phyloP scores from a whole-genome alignment of 2,797 vertebrate genomes.

The Gambusia yucatana region DNA sequence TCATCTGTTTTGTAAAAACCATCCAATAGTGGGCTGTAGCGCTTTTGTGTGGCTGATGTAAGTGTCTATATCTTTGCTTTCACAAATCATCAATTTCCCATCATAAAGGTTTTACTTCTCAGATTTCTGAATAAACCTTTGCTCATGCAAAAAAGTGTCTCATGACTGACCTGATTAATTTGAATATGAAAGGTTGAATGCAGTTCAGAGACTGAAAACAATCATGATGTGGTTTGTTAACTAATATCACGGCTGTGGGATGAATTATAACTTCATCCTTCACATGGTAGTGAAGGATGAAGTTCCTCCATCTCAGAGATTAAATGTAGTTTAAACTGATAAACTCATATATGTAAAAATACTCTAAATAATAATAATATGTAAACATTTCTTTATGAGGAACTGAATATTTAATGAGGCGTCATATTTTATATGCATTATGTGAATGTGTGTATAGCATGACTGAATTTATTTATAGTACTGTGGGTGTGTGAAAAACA shows the following conservation, averaged over 20 bases:
- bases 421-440: not conserved
- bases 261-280: not conserved
- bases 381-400: not conserved
- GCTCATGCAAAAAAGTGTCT: not conserved
- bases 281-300: not conserved
- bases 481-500: conserved; percentile 28
- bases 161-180: not conserved
- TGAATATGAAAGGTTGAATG: not conserved
- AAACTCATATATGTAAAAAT: not conserved
- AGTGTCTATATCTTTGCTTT: not conserved
- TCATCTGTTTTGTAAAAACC: not conserved
- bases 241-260: not conserved
- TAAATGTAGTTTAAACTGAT: not conserved
- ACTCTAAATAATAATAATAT: not conserved
- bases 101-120: not conserved
- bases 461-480: not conserved
- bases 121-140: not conserved
- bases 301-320: not conserved
- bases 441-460: not conserved
- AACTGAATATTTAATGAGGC: not conserved
- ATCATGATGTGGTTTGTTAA: not conserved
- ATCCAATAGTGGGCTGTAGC: not conserved
- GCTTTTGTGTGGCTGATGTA: not conserved
- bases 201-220: not conserved
- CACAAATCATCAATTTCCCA: not conserved